phyloP scores from a whole-genome alignment of 1,140 invertebrate genomes.

The Conus betulinus region DNA sequence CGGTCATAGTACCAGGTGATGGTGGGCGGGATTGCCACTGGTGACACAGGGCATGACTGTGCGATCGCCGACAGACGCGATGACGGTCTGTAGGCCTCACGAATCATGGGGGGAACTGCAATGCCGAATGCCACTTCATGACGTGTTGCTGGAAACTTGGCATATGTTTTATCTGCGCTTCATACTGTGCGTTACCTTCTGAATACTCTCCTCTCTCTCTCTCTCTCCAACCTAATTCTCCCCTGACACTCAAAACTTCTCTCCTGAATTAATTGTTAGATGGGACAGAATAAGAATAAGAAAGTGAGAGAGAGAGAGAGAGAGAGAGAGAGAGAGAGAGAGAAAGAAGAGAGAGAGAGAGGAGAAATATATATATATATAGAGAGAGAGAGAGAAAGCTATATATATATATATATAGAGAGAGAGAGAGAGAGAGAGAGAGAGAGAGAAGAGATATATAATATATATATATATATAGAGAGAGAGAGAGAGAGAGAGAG shows the following conservation, averaged over 20 bases:
- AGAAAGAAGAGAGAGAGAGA: too few relatives aligned
- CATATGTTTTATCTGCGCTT: background rate
- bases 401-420: too few relatives aligned
- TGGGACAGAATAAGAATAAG: too few relatives aligned
- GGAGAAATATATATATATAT: too few relatives aligned
- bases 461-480: too few relatives aligned
- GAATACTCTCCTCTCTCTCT: background rate
- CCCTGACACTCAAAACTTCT: background rate
- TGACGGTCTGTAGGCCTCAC: conserved; percentile 53
- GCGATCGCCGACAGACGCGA: conserved; percentile 60
- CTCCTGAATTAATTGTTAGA: too few relatives aligned
- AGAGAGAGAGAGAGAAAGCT: too few relatives aligned
- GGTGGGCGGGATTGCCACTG: conserved; percentile 70
- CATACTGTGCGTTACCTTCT: background rate
- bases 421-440: too few relatives aligned
- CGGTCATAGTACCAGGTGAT: conserved; percentile 70
- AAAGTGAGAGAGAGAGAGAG: too few relatives aligned
- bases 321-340: too few relatives aligned
- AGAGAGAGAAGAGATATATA: too few relatives aligned
- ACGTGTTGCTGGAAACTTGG: background rate
- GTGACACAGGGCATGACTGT: conserved; percentile 70
- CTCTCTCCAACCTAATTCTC: background rate
- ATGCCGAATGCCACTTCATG: background rate
- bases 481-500: too few relatives aligned
- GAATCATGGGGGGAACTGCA: conserved; percentile 70